These are phyloP conservation scores for Polydrusus tereticollis DNA, from an alignment of 2,888 invertebrate genomes.

Conservation along the genomic window DNA sequence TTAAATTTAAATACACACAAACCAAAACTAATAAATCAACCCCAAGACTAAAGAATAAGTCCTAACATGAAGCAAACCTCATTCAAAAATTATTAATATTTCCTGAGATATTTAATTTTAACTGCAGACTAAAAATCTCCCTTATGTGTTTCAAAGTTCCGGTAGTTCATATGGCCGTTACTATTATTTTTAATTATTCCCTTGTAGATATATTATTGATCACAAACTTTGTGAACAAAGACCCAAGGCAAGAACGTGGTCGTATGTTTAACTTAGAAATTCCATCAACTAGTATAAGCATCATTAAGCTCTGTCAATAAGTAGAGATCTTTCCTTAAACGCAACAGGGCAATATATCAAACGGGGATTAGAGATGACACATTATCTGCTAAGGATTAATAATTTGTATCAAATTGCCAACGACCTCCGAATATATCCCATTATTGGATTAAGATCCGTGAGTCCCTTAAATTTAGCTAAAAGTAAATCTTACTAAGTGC, in stretches of 20 bases:
- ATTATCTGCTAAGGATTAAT: conserved; percentile 4
- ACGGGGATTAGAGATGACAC: conserved; percentile 8
- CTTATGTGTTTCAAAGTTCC: no score
- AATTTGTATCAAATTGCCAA: neutral
- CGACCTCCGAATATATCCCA: neutral
- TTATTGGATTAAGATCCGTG: neutral
- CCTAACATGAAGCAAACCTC: no score
- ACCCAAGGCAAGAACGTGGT: neutral
- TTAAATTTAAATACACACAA: no score
- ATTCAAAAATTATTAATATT: no score
- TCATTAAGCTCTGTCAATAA: conserved; percentile 20
- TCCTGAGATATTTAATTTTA: no score
- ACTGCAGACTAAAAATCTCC: no score
- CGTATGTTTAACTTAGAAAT: neutral
- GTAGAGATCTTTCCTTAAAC: conserved; percentile 3
- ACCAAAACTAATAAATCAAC: no score
- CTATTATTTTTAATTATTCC: no score
- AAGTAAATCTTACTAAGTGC: no score
- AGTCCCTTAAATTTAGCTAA: no score
- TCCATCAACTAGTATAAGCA: conserved; percentile 14
- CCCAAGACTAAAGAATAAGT: no score
- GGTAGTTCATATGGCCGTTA: no score
- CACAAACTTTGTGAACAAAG: neutral
- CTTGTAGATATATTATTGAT: neutral
- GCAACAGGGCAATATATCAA: conserved; percentile 23